Evolutionary conservation across 2,888 invertebrate genomes (phyloP).

Genomic region (Schrankia costaestrigalis): DNA sequence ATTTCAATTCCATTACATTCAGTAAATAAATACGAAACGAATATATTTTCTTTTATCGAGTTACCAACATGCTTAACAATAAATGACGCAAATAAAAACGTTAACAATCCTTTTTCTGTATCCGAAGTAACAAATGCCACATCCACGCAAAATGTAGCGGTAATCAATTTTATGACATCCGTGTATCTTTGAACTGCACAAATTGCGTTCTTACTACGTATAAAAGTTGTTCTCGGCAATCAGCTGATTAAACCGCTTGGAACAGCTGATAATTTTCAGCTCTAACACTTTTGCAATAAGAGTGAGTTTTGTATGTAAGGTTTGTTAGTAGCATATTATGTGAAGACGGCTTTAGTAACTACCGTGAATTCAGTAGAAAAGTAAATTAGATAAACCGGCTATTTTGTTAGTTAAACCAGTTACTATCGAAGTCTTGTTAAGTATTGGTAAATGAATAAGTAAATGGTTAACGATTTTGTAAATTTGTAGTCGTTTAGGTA

Average conservation of each 20-base stretch:
- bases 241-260: conserved; percentile 32
- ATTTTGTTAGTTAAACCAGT: conserved; percentile 27
- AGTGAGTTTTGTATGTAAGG: conserved; percentile 9
- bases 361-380: conserved; percentile 30
- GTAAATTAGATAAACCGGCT: conserved; percentile 29
- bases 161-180: conserved; percentile 36
- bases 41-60: conserved; percentile 1
- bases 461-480: conserved; percentile 2
- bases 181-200: conserved; percentile 43
- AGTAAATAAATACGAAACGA: not conserved
- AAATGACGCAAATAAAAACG: conserved; percentile 4
- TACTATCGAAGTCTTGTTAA: conserved; percentile 19
- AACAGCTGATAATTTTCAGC: conserved; percentile 13
- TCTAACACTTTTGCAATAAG: conserved; percentile 10
- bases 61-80: conserved; percentile 1
- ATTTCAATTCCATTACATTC: conserved; percentile 2
- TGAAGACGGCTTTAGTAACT: conserved; percentile 29
- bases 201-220: conserved; percentile 60
- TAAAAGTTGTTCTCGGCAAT: conserved; percentile 52
- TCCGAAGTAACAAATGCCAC: conserved; percentile 18
- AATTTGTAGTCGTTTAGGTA: conserved; percentile 3
- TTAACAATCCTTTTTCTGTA: conserved; percentile 5
- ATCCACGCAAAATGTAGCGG: conserved; percentile 22
- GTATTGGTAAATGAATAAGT: conserved; percentile 20
- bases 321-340: conserved; percentile 12